A percentile compares a stretch with the other conserved stretches of the same genome.
These are phyloP conservation scores for Rousettus madagascariensis DNA, from an alignment of 2,797 vertebrate species.

Conservation along the genomic window DNA sequence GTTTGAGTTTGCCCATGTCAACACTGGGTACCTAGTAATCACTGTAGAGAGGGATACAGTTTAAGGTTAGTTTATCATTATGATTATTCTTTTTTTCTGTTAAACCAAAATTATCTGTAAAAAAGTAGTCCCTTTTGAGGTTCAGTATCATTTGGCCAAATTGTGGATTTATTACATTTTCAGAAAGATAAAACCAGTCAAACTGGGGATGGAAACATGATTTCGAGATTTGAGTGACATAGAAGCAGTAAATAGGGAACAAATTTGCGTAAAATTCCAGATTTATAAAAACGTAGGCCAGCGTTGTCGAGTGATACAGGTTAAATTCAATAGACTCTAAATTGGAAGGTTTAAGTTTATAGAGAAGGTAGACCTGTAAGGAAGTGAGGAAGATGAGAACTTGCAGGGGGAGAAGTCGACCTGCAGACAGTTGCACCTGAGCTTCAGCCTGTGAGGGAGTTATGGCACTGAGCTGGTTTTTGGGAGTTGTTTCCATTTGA, in stretches of 20 bases:
- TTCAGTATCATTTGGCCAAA: background rate
- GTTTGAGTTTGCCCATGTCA: background rate
- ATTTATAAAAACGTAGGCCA: background rate
- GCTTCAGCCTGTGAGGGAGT: background rate
- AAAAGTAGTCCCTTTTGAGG: background rate
- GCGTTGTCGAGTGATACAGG: background rate
- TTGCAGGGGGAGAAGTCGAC: background rate
- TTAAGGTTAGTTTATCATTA: conserved; percentile 14
- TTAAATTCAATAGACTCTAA: background rate
- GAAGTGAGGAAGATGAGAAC: background rate
- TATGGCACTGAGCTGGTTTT: background rate
- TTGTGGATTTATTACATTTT: background rate
- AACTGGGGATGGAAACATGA: background rate
- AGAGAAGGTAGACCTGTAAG: background rate
- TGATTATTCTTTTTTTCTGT: background rate
- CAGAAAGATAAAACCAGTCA: background rate
- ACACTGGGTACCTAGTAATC: background rate
- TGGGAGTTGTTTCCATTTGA: background rate
- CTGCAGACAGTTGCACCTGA: background rate
- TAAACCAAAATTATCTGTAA: background rate
- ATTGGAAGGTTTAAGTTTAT: background rate
- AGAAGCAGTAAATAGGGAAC: background rate
- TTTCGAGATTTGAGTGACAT: background rate
- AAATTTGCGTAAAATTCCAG: background rate
- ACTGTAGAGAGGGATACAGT: background rate